These are phyloP conservation scores for Papilio glaucus DNA, from an alignment of 1,140 invertebrate genomes.

Conservation along the genomic window DNA sequence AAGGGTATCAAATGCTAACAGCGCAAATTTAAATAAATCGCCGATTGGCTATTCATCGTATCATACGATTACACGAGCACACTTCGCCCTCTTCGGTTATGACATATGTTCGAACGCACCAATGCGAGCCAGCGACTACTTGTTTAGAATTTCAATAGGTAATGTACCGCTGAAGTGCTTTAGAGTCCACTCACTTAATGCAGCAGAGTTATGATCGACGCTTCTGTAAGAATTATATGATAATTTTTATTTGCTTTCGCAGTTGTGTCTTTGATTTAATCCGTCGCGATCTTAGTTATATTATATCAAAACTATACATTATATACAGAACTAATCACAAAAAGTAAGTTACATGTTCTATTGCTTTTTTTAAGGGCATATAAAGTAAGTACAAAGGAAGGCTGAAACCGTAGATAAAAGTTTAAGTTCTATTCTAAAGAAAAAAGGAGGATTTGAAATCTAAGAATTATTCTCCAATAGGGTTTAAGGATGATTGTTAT, in stretches of 20 bases:
- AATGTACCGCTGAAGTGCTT: slow-evolving; percentile 41
- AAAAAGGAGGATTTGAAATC: not conserved
- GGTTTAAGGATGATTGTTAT: not conserved
- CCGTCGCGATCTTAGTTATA: too few relatives aligned
- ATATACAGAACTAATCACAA: too few relatives aligned
- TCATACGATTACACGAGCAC: slow-evolving; percentile 43
- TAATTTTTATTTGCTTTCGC: slow-evolving; percentile 6
- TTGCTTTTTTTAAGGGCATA: too few relatives aligned
- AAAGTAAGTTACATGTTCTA: too few relatives aligned
- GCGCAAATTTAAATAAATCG: slow-evolving; percentile 68
- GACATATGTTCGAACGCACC: slow-evolving; percentile 67
- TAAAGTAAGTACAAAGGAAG: too few relatives aligned
- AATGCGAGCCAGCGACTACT: slow-evolving; percentile 47
- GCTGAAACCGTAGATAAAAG: too few relatives aligned
- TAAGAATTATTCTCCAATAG: not conserved
- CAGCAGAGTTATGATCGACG: slow-evolving; percentile 21
- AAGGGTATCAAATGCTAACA: slow-evolving; percentile 55
- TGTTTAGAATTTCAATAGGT: slow-evolving; percentile 49
- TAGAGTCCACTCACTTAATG: slow-evolving; percentile 7
- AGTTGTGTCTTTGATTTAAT: not conserved
- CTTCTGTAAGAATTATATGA: not conserved
- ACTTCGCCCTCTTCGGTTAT: slow-evolving; percentile 64
- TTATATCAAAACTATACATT: too few relatives aligned
- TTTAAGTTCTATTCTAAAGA: not conserved
- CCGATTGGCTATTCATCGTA: slow-evolving; percentile 66